A percentile compares a stretch with the other conserved stretches of the same genome.
These are phyloP conservation scores for Bos indicus DNA, from an alignment of 2,113 vertebrate genomes.

Conservation along the genomic window DNA sequence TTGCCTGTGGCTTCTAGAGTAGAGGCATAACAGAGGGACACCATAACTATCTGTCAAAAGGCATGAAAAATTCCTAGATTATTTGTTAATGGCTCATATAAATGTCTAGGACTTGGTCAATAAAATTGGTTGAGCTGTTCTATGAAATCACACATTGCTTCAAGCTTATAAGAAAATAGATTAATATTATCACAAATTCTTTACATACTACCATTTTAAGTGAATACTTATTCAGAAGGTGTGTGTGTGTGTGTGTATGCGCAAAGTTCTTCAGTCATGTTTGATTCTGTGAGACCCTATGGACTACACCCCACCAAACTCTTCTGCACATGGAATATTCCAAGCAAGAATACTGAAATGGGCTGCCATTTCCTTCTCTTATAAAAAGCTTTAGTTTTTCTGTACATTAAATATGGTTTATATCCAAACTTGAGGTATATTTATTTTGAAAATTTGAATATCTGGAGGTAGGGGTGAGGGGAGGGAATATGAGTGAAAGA, in stretches of 20 bases:
- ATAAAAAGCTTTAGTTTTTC: background rate
- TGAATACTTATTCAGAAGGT: background rate
- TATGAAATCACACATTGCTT: slow-evolving; percentile 23
- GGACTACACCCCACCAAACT: background rate
- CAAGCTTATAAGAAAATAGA: slow-evolving; percentile 11
- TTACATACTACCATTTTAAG: background rate
- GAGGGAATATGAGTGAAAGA: background rate
- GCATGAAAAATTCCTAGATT: slow-evolving; percentile 13
- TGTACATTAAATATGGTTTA: background rate
- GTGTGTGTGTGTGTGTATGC: background rate
- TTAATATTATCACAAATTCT: background rate
- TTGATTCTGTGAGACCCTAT: background rate
- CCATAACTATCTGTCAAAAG: slow-evolving; percentile 35
- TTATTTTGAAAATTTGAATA: background rate
- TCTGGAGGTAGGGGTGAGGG: too few species aligned
- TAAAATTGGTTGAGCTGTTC: slow-evolving; percentile 17
- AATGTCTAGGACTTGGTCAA: slow-evolving; percentile 45
- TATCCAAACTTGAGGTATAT: background rate
- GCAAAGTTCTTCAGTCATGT: background rate
- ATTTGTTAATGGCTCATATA: slow-evolving; percentile 37
- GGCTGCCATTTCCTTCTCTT: background rate
- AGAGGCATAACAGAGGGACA: background rate
- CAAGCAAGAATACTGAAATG: background rate
- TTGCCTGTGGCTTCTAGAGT: slow-evolving; percentile 42
- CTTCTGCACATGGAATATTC: background rate